Conservation (phyloP, 2,888 invertebrate genomes). For the Troides aeacus region DNA sequence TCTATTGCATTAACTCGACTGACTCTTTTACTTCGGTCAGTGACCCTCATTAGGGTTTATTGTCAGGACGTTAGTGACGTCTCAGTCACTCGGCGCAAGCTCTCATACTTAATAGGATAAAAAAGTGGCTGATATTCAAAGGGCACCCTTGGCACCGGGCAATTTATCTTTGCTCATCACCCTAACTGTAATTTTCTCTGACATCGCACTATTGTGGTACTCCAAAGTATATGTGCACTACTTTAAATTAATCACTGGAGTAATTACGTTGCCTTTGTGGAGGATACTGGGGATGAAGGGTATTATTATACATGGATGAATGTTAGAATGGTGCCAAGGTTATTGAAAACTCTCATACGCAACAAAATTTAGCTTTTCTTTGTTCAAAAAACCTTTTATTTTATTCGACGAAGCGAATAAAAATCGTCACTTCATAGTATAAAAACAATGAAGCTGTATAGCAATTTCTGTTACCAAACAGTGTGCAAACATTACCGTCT, state of each 20-base stretch:
- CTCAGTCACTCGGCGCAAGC: slow-evolving; percentile 8
- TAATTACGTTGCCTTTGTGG: neutral
- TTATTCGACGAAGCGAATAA: too few species aligned
- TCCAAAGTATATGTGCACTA: slow-evolving; percentile 6
- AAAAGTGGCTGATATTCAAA: slow-evolving; percentile 21
- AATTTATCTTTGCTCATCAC: slow-evolving; percentile 26
- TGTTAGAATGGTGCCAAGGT: too few species aligned
- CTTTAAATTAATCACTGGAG: slow-evolving; percentile 15
- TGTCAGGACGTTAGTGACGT: slow-evolving; percentile 1
- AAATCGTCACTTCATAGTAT: too few species aligned
- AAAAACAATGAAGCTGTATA: too few species aligned
- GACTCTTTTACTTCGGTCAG: neutral
- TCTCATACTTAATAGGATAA: slow-evolving; percentile 21
- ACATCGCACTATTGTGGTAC: slow-evolving; percentile 24
- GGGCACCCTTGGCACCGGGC: slow-evolving; percentile 2
- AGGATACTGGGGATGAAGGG: neutral
- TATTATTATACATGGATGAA: too few species aligned
- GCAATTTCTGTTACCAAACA: too few species aligned
- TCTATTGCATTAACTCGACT: neutral
- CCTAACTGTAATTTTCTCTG: slow-evolving; percentile 26
- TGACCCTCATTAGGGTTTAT: slow-evolving; percentile 17
- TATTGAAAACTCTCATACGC: too few species aligned
- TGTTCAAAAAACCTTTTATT: too few species aligned
- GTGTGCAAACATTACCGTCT: too few species aligned
- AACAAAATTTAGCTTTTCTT: too few species aligned